Evolutionary conservation across 2,888 invertebrate genomes (phyloP), one percentile per base, ranked within the genome.

Genomic region (Leptinotarsa rubiginosa): DNA sequence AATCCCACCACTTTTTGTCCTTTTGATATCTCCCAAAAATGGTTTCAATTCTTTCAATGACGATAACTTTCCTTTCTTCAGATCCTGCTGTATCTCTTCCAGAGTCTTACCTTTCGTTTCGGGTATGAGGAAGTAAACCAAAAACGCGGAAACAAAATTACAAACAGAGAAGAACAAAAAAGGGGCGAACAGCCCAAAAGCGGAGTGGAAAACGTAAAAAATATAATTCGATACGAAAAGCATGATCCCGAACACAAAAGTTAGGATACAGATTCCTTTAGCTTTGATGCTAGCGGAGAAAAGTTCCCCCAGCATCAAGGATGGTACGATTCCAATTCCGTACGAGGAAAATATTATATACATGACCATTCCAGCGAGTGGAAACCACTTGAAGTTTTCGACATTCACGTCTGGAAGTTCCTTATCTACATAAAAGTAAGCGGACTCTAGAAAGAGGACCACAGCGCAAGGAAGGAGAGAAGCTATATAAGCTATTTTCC

Each of bases 101-200:
- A 87, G 78, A 13, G 85, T 85, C 73, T 85, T 86, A 1, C 85
- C 86, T 78, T 83, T 85, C 3, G 87, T 87, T 78, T 87, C 86
- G 1, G 86, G 86, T 59, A 87, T 77, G 72, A 83, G 78, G 77
- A 77, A 85, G 74, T 83, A 82, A 3, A 83, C 80, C 68, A 83
- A 77, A 49, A 84, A 64, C 5, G 81, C 77, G 16, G 81, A 79
- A 15, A 83, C 4, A 47, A 85, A 82, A 59, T 82, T 82, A 62
- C 79, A 80, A 4, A 77, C 20, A 2, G 83, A 75, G 76, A 85
- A 87, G 31, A 85, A 76, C 10, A 81, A 78, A 76, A 87, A 87
- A 18, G 86, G 83, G 1, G 80, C 80, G 70, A 79, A 85, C 47
- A 86, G 71, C 4, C 86, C 87, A 69, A 81, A 79, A 65, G 76